Base-by-base conservation (phyloP, 2,113 vertebrate species). In the Equus quagga region DNA sequence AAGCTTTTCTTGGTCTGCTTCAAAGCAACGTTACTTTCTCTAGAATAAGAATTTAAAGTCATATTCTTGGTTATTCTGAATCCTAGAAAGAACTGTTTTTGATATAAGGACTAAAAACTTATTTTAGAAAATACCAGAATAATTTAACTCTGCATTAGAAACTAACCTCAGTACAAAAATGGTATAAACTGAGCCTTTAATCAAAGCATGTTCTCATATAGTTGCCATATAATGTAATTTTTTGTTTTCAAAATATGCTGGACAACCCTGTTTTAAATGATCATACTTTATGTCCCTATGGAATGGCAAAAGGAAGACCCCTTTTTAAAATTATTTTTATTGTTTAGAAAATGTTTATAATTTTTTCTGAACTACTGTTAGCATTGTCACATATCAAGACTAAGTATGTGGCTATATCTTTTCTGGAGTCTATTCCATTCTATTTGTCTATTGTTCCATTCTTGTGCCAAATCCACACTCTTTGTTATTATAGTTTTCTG, bases 21-120 rank as follows among this genome's bases (percentile, higher is more conserved):
- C 17, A 86, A 60, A 82, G 54, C 26, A 86, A 76, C 85, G 24
- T 64, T 70, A 15, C 24, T 85, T 54, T 49, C 8, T 89, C 33
- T 51, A 19, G 24, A 33, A 31, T 75, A 76, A 46, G 28, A n/a
- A 91, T 58, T 87, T 83, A 76, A 87, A 60, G 18, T 70, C 10
- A 54, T 56, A 94, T 70, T 83, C 9, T 65, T 78, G 28, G 21
- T 86, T 91, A 85, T 69, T 81, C 11, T 91, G 23, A 96, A 83
- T 9, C 51, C 49, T 86, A 89, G 44, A 44, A 81, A 70, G 23
- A 92, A 97, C 4, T 44, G 6, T 12, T 28, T 87, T 86, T 76
- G 12, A 7, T 78, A 26, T 36, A 87, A 89, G 2, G 14, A 72
- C 6, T 3, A 15, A 23, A 82, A 88, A 54, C 8, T 3, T 46